Base-by-base conservation (phyloP, 2,888 invertebrate genomes). In the Leptopterna dolabrata region DNA sequence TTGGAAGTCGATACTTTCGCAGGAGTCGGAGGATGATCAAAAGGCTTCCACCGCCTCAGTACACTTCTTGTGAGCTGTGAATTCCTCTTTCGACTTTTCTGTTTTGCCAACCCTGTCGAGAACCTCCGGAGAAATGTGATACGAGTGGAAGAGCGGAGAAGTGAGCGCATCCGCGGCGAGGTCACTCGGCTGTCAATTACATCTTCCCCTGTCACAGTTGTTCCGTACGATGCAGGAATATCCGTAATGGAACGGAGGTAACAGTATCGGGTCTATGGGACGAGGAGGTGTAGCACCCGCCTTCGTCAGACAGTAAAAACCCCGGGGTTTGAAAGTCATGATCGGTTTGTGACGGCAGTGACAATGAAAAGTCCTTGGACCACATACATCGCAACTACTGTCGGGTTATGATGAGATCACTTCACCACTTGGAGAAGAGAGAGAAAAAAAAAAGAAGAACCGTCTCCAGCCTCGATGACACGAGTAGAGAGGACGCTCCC, bases 281-380 rank as follows among this genome's bases (percentile, higher is more conserved):
- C 11, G 19, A 16, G 4, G 45, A 27, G 27, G 45, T 45, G 78
- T n/a, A 30, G 78, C 47, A 78, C 45, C 78, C 78, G 43, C 45
- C 7, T 78, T 78, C 78, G 43, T 19, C 16, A 73, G 36, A 29
- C 73, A 14, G 73, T 6, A 43, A 19, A 41, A 45, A 43, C 47
- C 19, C 14, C 71, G 41, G 24, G n/a, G 63, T 78, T 45, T 24
- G 47, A 82, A 82, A 82, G 81, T 82, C 81, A 82, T 63, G 55
- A 82, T 29, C 63, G 41, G 36, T 55, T 36, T 30, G 30, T 55
- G 78, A 78, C 78, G 78, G 47, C 81, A 30, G 81, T 82, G 81
- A 82, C 81, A 82, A 82, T 82, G 81, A 82, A 24, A 51, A 78
- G 43, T 55, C 81, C 81, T 82, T 82, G 81, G 55, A 43, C 81